Evolutionary conservation across 2,888 invertebrate genomes (phyloP), one percentile per base, ranked within the genome.

Genomic region (Leucophora obtusa): DNA sequence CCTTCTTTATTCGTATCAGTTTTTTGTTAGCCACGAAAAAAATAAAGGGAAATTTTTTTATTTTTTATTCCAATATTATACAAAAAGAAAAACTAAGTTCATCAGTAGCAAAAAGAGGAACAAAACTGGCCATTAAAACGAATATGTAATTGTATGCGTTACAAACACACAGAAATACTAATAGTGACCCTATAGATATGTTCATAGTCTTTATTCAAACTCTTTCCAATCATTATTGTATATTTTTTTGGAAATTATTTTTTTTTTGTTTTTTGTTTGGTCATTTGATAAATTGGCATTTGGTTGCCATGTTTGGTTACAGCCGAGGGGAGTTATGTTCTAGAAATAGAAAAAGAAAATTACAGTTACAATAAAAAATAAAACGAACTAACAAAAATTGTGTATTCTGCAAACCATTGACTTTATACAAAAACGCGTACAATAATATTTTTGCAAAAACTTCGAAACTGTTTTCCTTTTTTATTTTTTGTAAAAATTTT

Each of bases 221-320:
- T 72, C 72, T 56, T 54, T 77, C 65, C 70, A 70, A 65, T 71
- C 43, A 59, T 71, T 71, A 65, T 21, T 63, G 38, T 47, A n/a
- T n/a, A 14, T 47, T 47, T 47, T 47, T 47, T 47, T n/a, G 15
- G 43, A n/a, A 60, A 35, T n/a, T 47, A 4, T 10, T 50, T 60
- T 58, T n/a, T 58, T 69, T 65, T 63, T 58, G n/a, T 33, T 47
- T 9, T 53, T 70, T 73, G 73, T 81, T 81, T 77, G 77, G 73
- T 77, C 82, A 78, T 76, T 78, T 82, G 82, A 80, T 80, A 82
- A 83, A 82, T 82, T 82, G 82, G 80, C 75, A 80, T 83, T 83
- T 82, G 82, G 77, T 80, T 83, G 79, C 73, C 77, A 74, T 73
- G 77, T 73, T 63, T 65, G 68, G 38, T 43, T 58, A 59, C 63